These are phyloP conservation scores for Gallinago nigripennis DNA, from an alignment of 2,797 vertebrate species.

Conservation along the genomic window DNA sequence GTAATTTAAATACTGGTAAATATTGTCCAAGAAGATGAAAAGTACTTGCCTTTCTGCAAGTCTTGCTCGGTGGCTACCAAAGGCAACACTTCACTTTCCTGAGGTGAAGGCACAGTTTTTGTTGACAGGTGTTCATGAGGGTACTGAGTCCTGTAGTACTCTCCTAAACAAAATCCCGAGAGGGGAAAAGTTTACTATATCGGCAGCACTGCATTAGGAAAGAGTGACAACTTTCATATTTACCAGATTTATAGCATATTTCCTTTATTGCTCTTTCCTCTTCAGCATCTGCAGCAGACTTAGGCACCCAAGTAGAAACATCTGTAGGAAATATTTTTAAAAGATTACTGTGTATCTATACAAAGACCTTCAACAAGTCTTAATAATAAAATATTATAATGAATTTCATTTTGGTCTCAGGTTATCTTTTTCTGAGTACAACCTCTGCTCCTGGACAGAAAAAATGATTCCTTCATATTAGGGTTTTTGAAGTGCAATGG, in stretches of 20 bases:
- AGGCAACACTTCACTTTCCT: constrained; percentile 52
- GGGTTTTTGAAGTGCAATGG: background rate
- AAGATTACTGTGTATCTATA: background rate
- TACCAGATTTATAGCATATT: constrained; percentile 77
- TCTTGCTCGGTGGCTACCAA: constrained; percentile 54
- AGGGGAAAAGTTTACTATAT: constrained; percentile 1
- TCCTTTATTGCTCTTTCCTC: constrained; percentile 77
- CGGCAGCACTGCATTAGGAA: background rate
- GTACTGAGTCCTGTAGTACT: constrained; percentile 73
- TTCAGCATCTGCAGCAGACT: constrained; percentile 72
- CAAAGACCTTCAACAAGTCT: background rate
- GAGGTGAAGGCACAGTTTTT: constrained; percentile 1
- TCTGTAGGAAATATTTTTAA: constrained; percentile 51
- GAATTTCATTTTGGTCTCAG: background rate
- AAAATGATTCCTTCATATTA: background rate
- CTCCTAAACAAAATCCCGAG: constrained; percentile 59
- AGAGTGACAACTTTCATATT: constrained; percentile 2
- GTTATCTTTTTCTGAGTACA: background rate
- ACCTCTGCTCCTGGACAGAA: background rate
- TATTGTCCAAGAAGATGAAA: background rate
- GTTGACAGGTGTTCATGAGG: constrained; percentile 15
- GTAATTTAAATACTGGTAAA: background rate
- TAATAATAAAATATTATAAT: background rate
- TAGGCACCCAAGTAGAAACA: constrained; percentile 64
- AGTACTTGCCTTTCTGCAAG: constrained; percentile 73